phyloP scores from a whole-genome alignment of 2,113 vertebrate species.

The Oncorhynchus keta region DNA sequence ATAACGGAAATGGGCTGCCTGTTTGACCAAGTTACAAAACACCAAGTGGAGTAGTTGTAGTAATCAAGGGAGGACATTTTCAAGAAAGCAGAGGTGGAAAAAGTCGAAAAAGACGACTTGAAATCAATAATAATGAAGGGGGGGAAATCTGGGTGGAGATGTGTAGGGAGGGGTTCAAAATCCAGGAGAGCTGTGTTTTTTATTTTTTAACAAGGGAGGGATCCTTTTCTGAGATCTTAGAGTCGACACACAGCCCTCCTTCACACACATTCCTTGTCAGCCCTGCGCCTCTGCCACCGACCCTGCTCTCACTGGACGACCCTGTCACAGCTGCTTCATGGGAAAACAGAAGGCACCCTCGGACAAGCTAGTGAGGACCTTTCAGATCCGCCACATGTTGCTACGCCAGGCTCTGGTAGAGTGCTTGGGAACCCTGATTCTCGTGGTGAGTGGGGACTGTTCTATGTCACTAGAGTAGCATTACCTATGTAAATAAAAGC shows the following conservation, averaged over 20 bases:
- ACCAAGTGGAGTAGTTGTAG: too few relatives aligned
- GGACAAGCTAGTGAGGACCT: conserved; percentile 74
- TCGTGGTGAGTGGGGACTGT: conserved; percentile 77
- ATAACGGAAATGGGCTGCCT: too few relatives aligned
- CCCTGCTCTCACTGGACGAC: background rate
- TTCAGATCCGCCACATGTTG: conserved; percentile 84
- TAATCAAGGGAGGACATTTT: background rate
- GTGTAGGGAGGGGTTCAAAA: background rate
- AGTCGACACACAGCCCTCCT: background rate
- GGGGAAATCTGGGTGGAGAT: background rate
- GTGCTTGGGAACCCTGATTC: conserved; percentile 89
- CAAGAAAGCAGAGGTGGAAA: background rate
- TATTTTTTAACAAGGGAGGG: background rate
- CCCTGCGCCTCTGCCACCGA: background rate
- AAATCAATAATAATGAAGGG: background rate
- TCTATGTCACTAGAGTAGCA: background rate
- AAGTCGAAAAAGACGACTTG: background rate
- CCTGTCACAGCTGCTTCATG: conserved; percentile 66
- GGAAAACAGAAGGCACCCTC: conserved; percentile 83
- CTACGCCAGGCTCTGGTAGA: conserved; percentile 89
- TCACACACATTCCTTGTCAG: background rate
- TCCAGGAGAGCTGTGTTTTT: background rate
- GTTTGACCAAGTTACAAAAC: too few relatives aligned
- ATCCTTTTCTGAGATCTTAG: background rate
- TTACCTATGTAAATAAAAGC: background rate